Evolutionary conservation across 2,888 invertebrate genomes (phyloP).

Genomic region (Oasisia sp.): DNA sequence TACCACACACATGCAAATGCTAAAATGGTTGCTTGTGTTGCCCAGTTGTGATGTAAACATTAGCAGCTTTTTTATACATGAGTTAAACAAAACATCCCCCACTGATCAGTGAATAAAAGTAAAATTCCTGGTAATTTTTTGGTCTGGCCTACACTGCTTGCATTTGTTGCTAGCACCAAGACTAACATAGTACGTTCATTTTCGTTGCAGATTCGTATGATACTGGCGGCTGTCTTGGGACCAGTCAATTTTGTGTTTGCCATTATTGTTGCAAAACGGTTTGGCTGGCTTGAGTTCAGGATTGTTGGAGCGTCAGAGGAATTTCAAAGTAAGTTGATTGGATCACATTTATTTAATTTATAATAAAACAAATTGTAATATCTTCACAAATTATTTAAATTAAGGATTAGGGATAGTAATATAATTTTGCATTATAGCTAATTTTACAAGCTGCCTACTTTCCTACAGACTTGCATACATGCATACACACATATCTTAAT

Average conservation of each 20-base stretch:
- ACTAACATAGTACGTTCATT: background rate
- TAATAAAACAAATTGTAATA: no score
- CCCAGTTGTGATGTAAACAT: no score
- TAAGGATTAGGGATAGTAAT: background rate
- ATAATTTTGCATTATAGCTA: background rate
- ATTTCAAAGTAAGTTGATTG: conserved; percentile 51
- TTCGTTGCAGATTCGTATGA: conserved; percentile 46
- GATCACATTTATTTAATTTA: background rate
- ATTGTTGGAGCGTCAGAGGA: conserved; percentile 58
- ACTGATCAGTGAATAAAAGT: no score
- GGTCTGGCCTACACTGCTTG: background rate
- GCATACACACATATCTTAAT: background rate
- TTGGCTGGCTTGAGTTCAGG: conserved; percentile 59
- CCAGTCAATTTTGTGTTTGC: conserved; percentile 55
- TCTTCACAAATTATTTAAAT: background rate
- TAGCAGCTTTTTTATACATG: no score
- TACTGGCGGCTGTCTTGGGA: conserved; percentile 50
- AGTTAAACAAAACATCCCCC: no score
- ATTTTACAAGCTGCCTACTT: background rate
- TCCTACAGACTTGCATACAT: background rate
- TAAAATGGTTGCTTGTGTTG: no score
- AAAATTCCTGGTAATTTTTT: no score
- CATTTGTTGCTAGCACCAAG: background rate
- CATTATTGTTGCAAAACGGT: conserved; percentile 49
- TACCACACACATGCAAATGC: no score